Conservation (phyloP, 2,888 invertebrate species). For the Xestia xanthographa region DNA sequence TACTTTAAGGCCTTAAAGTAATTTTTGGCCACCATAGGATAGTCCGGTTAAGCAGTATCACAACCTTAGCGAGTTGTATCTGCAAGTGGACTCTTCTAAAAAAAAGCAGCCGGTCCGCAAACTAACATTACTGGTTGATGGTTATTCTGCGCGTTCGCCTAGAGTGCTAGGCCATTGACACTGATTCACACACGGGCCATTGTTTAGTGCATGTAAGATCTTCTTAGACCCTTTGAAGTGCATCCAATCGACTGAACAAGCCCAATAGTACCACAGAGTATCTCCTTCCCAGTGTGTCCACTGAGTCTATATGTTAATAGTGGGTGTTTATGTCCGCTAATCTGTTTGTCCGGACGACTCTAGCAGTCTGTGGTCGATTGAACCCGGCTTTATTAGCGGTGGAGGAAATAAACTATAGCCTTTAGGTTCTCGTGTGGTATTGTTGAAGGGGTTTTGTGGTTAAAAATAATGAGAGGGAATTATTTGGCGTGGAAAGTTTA, state of each 20-base stretch:
- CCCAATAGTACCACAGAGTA: neutral
- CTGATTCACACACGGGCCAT: neutral
- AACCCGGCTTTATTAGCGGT: slow-evolving; percentile 28
- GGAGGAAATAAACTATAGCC: slow-evolving; percentile 6
- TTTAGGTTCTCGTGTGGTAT: neutral
- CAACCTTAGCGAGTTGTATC: no score
- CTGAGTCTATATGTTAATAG: slow-evolving; percentile 44
- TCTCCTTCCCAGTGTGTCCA: slow-evolving; percentile 4
- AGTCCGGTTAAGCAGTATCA: no score
- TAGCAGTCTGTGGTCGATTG: slow-evolving; percentile 16
- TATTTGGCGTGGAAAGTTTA: neutral
- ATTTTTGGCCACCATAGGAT: no score
- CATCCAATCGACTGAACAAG: slow-evolving; percentile 16
- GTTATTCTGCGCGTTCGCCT: neutral
- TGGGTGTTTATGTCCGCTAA: slow-evolving; percentile 46
- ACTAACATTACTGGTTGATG: neutral
- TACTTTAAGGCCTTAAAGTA: no score
- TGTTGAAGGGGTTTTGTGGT: slow-evolving; percentile 3
- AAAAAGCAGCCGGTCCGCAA: no score
- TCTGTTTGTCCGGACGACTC: slow-evolving; percentile 40
- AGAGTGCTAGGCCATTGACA: neutral
- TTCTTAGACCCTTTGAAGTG: slow-evolving; percentile 10
- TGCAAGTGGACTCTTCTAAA: no score
- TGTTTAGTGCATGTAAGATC: neutral
- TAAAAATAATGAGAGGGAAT: neutral